Evolutionary conservation across 2,888 invertebrate genomes (phyloP).

Genomic region (Mesoligia furuncula): DNA sequence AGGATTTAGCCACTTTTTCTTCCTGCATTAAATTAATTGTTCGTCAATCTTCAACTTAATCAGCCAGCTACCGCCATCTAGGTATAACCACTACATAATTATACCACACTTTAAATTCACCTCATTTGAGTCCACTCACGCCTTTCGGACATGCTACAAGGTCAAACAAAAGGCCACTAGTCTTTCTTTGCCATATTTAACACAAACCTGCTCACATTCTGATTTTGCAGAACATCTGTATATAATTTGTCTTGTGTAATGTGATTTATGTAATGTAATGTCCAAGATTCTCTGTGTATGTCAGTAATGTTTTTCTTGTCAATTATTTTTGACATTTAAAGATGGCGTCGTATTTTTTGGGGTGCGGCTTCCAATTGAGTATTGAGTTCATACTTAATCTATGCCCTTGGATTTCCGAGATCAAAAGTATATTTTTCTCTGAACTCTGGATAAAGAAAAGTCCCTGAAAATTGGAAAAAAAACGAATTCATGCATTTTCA

Average conservation of each 20-base stretch:
- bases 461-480: neutral
- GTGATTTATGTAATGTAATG: neutral
- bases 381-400: neutral
- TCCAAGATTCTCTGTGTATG: conserved; percentile 5
- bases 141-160: conserved; percentile 47
- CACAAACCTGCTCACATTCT: conserved; percentile 43
- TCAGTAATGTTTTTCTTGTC: neutral
- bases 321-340: conserved; percentile 42
- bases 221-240: conserved; percentile 33
- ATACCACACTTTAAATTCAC: neutral
- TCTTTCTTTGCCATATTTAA: conserved; percentile 48
- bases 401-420: no score
- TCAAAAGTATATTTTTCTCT: no score
- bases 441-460: neutral
- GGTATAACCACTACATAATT: neutral
- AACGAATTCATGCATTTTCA: no score
- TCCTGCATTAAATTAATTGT: neutral
- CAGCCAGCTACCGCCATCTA: conserved; percentile 28
- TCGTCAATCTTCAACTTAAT: neutral
- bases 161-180: conserved; percentile 53
- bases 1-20: no score
- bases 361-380: neutral
- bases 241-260: conserved; percentile 21
- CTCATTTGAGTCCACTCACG: conserved; percentile 46
- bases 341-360: neutral